Conservation (phyloP, 2,888 invertebrate species). For the Steromphala cineraria region DNA sequence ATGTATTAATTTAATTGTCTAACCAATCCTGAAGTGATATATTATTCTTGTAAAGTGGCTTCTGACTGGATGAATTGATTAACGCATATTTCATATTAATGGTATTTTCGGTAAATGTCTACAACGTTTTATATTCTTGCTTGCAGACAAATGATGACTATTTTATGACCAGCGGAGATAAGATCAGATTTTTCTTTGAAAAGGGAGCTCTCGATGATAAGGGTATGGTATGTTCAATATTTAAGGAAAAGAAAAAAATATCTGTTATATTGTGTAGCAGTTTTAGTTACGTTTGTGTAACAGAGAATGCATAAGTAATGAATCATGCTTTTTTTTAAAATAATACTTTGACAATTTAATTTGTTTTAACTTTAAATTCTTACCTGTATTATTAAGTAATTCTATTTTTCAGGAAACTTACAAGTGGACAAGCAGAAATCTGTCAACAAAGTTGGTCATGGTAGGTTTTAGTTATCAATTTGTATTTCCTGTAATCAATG, state of each 20-base stretch:
- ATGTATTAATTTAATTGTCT: too few relatives aligned
- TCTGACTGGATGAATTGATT: too few relatives aligned
- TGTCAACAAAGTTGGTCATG: slow-evolving; percentile 86
- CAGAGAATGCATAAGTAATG: neutral
- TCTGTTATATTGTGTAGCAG: neutral
- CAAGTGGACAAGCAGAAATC: slow-evolving; percentile 74
- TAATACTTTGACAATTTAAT: neutral
- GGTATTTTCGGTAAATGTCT: neutral
- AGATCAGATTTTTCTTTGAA: slow-evolving; percentile 94
- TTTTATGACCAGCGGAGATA: slow-evolving; percentile 93
- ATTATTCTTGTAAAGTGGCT: too few relatives aligned
- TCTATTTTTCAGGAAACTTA: slow-evolving; percentile 64
- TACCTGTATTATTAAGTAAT: neutral
- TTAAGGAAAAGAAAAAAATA: too few relatives aligned
- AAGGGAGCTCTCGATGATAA: slow-evolving; percentile 85
- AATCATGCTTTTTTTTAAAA: neutral
- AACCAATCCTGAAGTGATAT: too few relatives aligned
- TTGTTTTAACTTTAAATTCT: neutral
- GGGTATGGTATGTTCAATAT: slow-evolving; percentile 80
- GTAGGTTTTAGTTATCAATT: slow-evolving; percentile 47
- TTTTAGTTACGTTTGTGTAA: neutral
- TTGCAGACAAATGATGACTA: slow-evolving; percentile 78
- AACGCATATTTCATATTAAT: too few relatives aligned
- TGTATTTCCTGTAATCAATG: neutral
- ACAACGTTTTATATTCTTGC: neutral